These are phyloP conservation scores for Polyommatus icarus DNA, from an alignment of 2,888 invertebrate species.

Conservation along the genomic window DNA sequence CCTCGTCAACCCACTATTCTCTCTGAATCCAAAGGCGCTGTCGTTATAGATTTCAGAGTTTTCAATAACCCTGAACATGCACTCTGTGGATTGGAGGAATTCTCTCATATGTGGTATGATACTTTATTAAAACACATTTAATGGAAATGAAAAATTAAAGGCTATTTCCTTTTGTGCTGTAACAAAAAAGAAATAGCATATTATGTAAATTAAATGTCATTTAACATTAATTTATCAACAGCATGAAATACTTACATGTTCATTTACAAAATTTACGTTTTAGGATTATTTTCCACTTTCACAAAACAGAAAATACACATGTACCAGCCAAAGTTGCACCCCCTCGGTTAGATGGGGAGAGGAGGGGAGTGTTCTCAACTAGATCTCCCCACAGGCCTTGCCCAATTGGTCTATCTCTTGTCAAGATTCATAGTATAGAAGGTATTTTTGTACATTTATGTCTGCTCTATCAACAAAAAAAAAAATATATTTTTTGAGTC, in stretches of 20 bases:
- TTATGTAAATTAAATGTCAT: neutral
- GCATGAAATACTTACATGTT: neutral
- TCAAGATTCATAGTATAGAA: constrained; percentile 90
- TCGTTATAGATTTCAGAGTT: constrained; percentile 85
- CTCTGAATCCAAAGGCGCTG: constrained; percentile 84
- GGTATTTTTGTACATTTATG: constrained; percentile 61
- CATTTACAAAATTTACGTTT: constrained; percentile 45
- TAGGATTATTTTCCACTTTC: constrained; percentile 95
- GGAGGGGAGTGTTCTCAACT: constrained; percentile 93
- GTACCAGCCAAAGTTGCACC: constrained; percentile 92
- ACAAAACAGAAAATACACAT: constrained; percentile 87
- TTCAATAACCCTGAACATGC: constrained; percentile 96
- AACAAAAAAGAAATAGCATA: too few relatives aligned
- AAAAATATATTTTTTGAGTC: neutral
- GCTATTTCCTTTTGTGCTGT: neutral
- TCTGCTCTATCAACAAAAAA: neutral
- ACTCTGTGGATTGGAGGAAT: constrained; percentile 90
- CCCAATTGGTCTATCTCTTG: constrained; percentile 93
- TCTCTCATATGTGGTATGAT: constrained; percentile 94
- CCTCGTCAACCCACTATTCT: constrained; percentile 93
- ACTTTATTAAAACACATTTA: neutral
- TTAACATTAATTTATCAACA: neutral
- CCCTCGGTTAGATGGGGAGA: constrained; percentile 88
- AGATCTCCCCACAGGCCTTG: constrained; percentile 95
- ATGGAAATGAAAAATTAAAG: neutral